Percentiles rank a stretch among this genome's conserved stretches.
Conservation (phyloP, 1,140 invertebrate genomes). For the Penaeus japonicus region DNA sequence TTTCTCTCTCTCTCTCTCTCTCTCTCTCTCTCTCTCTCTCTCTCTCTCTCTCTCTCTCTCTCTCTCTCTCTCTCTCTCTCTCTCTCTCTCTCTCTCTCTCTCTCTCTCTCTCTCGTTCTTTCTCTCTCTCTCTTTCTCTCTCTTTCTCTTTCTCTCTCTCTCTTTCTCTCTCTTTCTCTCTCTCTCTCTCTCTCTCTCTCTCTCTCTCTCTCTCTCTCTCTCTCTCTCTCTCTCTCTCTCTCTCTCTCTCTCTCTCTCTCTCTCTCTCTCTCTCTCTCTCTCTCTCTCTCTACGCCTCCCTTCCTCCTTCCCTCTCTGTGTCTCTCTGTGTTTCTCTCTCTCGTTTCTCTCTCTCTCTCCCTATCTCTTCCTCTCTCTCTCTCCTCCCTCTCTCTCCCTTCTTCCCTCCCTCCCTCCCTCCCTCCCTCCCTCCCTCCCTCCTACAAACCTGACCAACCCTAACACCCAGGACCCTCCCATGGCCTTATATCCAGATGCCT, state of each 20-base stretch:
- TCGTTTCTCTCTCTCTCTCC: neutral
- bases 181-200: neutral
- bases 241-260: conserved; percentile 26
- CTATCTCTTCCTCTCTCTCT: too few species aligned
- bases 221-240: neutral
- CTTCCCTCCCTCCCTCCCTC: neutral
- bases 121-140: neutral
- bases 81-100: neutral
- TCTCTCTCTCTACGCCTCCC: neutral
- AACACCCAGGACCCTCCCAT: neutral
- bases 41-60: neutral
- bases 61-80: neutral
- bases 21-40: neutral
- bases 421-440: neutral
- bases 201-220: neutral
- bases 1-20: conserved; percentile 29
- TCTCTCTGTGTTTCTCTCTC: neutral
- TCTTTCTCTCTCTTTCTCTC: neutral
- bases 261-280: conserved; percentile 18
- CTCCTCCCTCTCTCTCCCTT: neutral
- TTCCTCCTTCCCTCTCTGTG: neutral
- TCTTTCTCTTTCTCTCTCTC: neutral
- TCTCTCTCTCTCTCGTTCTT: neutral
- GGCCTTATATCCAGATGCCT: neutral
- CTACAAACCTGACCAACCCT: neutral